Conservation (phyloP, 2,888 invertebrate genomes). For the Cantharis rufa region DNA sequence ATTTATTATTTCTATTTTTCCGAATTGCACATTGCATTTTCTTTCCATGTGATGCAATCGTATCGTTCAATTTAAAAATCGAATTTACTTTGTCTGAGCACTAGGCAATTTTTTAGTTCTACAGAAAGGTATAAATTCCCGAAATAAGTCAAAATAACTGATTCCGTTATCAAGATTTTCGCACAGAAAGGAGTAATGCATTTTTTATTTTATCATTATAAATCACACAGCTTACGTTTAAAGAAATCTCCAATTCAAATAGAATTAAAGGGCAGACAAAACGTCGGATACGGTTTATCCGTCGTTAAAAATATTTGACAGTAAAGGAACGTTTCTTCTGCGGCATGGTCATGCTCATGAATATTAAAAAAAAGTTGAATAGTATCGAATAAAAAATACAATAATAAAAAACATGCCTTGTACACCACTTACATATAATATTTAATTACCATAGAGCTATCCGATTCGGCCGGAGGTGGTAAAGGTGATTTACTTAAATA, state of each 20-base stretch:
- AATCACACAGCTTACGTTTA: background rate
- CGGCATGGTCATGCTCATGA: background rate
- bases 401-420: slow-evolving; percentile 40
- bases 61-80: background rate
- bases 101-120: background rate
- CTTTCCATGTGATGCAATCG: background rate
- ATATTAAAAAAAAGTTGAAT: background rate
- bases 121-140: background rate
- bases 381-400: background rate
- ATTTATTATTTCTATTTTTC: background rate
- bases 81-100: background rate
- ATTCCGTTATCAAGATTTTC: background rate
- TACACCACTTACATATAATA: slow-evolving; percentile 60
- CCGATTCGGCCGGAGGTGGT: slow-evolving; percentile 58
- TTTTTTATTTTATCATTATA: background rate
- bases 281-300: background rate
- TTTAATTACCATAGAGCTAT: slow-evolving; percentile 61
- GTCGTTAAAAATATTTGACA: background rate
- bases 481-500: slow-evolving; percentile 64
- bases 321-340: background rate
- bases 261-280: background rate
- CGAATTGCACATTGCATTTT: background rate
- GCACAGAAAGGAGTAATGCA: background rate
- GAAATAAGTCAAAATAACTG: background rate
- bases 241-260: background rate